A percentile compares a stretch with the other conserved stretches of the same genome.
Conservation (phyloP, 92 coral and sea anemone species). For the Micromussa lordhowensis region DNA sequence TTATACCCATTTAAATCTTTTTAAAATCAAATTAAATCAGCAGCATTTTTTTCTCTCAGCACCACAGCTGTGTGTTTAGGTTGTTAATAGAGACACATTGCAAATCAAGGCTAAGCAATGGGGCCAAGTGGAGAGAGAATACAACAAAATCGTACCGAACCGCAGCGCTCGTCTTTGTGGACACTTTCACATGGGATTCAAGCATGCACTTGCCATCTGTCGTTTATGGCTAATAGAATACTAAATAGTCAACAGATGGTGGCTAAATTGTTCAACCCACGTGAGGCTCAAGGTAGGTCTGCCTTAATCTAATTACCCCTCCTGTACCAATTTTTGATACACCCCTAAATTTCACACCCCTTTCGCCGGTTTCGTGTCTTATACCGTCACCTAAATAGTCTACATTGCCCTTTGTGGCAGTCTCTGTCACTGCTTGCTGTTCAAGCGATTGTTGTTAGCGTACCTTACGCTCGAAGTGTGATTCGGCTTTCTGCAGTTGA, state of each 20-base stretch:
- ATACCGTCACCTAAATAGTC: not conserved
- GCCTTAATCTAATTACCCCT: slow-evolving; percentile 96
- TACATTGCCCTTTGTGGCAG: not conserved
- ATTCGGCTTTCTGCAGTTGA: slow-evolving; percentile 40
- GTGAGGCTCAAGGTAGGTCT: slow-evolving; percentile 93
- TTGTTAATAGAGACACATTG: slow-evolving; percentile 91
- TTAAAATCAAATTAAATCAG: slow-evolving; percentile 97
- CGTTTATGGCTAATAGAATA: slow-evolving; percentile 99
- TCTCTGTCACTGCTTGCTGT: slow-evolving; percentile 27
- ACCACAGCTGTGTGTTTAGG: slow-evolving; percentile 96
- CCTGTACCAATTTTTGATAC: slow-evolving; percentile 58
- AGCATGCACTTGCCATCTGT: slow-evolving; percentile 99
- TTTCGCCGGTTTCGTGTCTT: slow-evolving; percentile 12
- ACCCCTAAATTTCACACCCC: slow-evolving; percentile 71
- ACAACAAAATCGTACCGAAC: slow-evolving; percentile 68
- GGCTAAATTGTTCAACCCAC: slow-evolving; percentile 97
- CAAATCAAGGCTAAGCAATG: slow-evolving; percentile 86
- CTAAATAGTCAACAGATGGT: slow-evolving; percentile 99
- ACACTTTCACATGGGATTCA: slow-evolving; percentile 99
- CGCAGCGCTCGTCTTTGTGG: slow-evolving; percentile 99
- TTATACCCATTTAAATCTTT: slow-evolving; percentile 98
- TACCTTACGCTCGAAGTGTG: slow-evolving; percentile 27
- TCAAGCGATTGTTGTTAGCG: slow-evolving; percentile 26
- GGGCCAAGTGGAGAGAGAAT: slow-evolving; percentile 72
- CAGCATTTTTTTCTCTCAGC: slow-evolving; percentile 78